A percentile compares a stretch with the other conserved stretches of the same genome.
Conservation (phyloP, 1,140 invertebrate genomes). For the Anadara kagoshimensis region DNA sequence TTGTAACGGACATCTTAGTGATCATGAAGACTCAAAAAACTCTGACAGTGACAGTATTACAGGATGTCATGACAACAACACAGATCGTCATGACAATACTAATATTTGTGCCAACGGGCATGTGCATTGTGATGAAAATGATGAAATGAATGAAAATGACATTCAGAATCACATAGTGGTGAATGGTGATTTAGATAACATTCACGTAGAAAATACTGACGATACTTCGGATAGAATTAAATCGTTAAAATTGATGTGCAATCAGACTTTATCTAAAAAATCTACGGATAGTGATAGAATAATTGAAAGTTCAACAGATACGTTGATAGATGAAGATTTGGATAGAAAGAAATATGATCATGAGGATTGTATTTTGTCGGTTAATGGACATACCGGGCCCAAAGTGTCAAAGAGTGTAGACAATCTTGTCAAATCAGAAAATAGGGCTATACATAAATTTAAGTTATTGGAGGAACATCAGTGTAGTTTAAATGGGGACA, state of each 20-base stretch:
- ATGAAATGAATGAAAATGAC: slow-evolving; percentile 7
- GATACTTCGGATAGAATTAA: background rate
- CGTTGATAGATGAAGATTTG: slow-evolving; percentile 70
- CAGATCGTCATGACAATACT: background rate
- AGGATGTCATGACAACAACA: too few relatives aligned
- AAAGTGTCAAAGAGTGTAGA: slow-evolving; percentile 26
- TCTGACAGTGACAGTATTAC: too few relatives aligned
- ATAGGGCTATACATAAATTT: slow-evolving; percentile 25
- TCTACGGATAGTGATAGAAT: slow-evolving; percentile 3
- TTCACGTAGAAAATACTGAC: background rate
- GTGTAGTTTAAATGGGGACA: background rate
- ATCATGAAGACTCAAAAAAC: background rate
- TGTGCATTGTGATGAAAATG: slow-evolving; percentile 9
- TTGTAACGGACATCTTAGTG: slow-evolving; percentile 19
- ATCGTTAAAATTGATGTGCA: too few relatives aligned
- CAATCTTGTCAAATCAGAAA: slow-evolving; percentile 24
- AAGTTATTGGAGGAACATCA: slow-evolving; percentile 44
- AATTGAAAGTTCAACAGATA: slow-evolving; percentile 76
- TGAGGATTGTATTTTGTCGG: background rate
- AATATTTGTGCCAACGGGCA: slow-evolving; percentile 9
- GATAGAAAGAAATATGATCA: background rate
- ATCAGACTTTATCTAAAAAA: background rate
- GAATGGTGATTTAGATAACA: slow-evolving; percentile 4
- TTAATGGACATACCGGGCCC: slow-evolving; percentile 26
- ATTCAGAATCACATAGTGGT: background rate